A percentile compares a stretch with the other conserved stretches of the same genome.
Evolutionary conservation across 2,888 invertebrate species (phyloP).

Genomic region (Oligia strigilis): DNA sequence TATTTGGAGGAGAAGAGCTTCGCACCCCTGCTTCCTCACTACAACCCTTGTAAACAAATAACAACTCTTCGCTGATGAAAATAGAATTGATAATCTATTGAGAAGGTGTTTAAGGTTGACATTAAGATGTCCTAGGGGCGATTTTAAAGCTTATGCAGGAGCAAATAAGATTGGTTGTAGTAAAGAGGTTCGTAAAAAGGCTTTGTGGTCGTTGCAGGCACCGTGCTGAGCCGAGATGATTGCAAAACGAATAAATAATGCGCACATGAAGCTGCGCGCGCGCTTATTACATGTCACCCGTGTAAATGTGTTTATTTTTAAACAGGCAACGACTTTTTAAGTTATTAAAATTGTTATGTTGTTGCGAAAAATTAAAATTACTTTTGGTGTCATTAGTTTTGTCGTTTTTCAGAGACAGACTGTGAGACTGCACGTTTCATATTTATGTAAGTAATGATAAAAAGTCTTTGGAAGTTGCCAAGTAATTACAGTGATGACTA

Average conservation of each 20-base stretch:
- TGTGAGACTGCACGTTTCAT: conserved; percentile 4
- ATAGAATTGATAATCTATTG: conserved; percentile 38
- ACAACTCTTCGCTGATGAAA: conserved; percentile 26
- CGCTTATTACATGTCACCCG: conserved; percentile 68
- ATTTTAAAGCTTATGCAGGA: conserved; percentile 67
- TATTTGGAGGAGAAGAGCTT: conserved; percentile 79
- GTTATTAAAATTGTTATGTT: conserved; percentile 63
- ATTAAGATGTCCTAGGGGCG: conserved; percentile 38
- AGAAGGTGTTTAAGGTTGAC: conserved; percentile 24
- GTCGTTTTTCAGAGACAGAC: conserved; percentile 5
- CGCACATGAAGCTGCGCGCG: conserved; percentile 57
- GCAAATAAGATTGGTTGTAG: conserved; percentile 34
- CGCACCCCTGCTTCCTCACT: conserved; percentile 71
- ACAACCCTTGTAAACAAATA: conserved; percentile 50
- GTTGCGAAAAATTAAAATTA: conserved; percentile 52
- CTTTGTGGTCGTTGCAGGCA: conserved; percentile 58
- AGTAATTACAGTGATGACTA: background rate
- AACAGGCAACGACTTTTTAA: conserved; percentile 61
- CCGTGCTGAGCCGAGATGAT: conserved; percentile 70
- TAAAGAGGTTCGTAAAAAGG: conserved; percentile 37
- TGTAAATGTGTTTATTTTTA: conserved; percentile 67
- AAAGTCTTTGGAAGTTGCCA: background rate
- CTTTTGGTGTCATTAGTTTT: conserved; percentile 42
- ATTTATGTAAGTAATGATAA: conserved; percentile 9
- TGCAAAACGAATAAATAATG: conserved; percentile 69